These are phyloP conservation scores for Hyperopisus bebe DNA, from an alignment of 2,113 vertebrate genomes.

Conservation along the genomic window DNA sequence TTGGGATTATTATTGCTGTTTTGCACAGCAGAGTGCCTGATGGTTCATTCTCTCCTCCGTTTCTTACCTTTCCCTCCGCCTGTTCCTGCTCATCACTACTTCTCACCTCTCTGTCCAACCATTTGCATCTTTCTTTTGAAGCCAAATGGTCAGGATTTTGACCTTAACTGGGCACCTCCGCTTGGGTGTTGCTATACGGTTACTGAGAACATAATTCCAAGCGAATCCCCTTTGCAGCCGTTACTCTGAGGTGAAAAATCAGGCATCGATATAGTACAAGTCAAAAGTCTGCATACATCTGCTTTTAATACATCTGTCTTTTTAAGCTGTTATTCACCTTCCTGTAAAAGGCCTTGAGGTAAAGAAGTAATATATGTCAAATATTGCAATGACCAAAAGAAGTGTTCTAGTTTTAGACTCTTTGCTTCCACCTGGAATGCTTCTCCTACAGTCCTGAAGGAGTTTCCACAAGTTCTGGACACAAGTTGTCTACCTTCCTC, in stretches of 20 bases:
- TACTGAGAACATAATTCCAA: neutral
- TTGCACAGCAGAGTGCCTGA: slow-evolving; percentile 34
- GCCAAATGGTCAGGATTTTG: neutral
- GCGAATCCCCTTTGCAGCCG: neutral
- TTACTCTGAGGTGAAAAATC: neutral
- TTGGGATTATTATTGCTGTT: slow-evolving; percentile 44
- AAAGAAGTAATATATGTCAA: neutral
- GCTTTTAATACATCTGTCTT: neutral
- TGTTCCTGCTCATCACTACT: neutral
- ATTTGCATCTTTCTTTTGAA: neutral
- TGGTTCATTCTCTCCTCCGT: slow-evolving; percentile 10
- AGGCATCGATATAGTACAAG: neutral
- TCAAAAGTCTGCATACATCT: neutral
- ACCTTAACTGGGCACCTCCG: neutral
- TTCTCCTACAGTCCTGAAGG: neutral
- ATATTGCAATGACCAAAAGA: neutral
- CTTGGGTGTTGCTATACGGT: too few species aligned
- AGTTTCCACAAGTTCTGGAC: neutral
- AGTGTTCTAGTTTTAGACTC: neutral
- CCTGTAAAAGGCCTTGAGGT: neutral
- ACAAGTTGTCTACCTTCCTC: neutral
- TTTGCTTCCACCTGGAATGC: neutral
- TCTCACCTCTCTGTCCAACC: neutral
- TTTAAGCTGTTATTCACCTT: neutral
- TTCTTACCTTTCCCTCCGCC: neutral